These are phyloP conservation scores for Brienomyrus brachyistius DNA, from an alignment of 2,113 vertebrate species.

Conservation along the genomic window DNA sequence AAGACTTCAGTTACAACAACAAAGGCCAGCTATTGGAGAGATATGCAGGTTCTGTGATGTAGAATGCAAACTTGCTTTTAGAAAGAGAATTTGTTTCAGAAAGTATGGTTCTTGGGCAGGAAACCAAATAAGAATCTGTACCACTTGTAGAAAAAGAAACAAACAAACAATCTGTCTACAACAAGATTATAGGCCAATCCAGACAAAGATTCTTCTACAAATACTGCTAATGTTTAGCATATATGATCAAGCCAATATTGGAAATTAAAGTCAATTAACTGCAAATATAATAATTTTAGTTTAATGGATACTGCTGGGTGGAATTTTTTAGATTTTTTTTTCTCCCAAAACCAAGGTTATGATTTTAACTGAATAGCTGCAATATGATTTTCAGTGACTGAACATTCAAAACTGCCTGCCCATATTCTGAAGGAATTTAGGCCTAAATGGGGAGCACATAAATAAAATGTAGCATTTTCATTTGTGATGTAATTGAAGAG, in stretches of 20 bases:
- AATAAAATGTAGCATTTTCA: background rate
- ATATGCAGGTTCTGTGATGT: background rate
- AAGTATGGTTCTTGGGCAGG: background rate
- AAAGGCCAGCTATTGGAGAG: background rate
- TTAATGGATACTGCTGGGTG: background rate
- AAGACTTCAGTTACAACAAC: background rate
- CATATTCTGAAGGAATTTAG: background rate
- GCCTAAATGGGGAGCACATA: background rate
- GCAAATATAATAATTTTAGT: background rate
- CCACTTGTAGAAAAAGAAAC: background rate
- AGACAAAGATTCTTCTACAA: background rate
- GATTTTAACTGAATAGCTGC: background rate
- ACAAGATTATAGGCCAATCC: background rate
- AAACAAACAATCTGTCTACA: background rate
- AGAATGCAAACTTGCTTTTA: conserved; percentile 40
- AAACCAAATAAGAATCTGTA: background rate
- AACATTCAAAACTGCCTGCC: background rate
- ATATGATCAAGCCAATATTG: background rate
- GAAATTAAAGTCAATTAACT: background rate
- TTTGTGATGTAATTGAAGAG: background rate
- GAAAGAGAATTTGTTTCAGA: background rate
- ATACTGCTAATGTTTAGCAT: background rate
- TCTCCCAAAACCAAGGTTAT: background rate
- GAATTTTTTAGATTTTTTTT: background rate
- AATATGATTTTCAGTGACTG: background rate